Evolutionary conservation across 2,888 invertebrate species (phyloP).

Genomic region (Mythimna albipuncta): DNA sequence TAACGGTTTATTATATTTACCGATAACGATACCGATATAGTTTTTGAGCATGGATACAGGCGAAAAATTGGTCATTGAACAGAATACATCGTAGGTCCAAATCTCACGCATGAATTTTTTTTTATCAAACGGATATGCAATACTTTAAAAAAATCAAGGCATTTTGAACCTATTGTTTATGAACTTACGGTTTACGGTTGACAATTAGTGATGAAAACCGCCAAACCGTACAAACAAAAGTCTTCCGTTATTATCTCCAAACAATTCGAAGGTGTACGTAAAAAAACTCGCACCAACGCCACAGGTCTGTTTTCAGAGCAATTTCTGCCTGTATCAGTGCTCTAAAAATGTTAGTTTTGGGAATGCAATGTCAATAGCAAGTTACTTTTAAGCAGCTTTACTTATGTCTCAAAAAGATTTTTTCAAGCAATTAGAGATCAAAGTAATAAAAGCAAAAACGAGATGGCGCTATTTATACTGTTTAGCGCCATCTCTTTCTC

Average conservation of each 20-base stretch:
- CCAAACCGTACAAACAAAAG: too few species aligned
- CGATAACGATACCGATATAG: conserved; percentile 21
- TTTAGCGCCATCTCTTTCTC: conserved; percentile 11
- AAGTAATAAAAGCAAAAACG: not conserved
- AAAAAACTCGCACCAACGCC: too few species aligned
- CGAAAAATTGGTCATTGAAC: not conserved
- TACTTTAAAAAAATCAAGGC: too few species aligned
- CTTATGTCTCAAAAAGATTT: not conserved
- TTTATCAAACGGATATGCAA: too few species aligned
- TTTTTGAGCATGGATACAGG: conserved; percentile 15
- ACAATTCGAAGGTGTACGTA: too few species aligned
- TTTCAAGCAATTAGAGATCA: conserved; percentile 1
- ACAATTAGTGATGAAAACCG: too few species aligned
- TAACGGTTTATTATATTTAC: conserved; percentile 32
- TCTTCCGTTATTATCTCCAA: too few species aligned
- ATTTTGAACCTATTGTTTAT: too few species aligned
- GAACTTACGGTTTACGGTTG: too few species aligned
- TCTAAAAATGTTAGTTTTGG: conserved; percentile 27
- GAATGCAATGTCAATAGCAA: conserved; percentile 58
- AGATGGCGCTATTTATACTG: not conserved
- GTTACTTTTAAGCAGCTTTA: conserved; percentile 4
- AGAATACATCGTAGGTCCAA: too few species aligned
- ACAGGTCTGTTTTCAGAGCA: not conserved
- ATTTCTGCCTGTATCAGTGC: conserved; percentile 24
- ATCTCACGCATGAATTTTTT: too few species aligned